phyloP scores from a whole-genome alignment of 2,888 invertebrate genomes.

The Malacosoma neustria region DNA sequence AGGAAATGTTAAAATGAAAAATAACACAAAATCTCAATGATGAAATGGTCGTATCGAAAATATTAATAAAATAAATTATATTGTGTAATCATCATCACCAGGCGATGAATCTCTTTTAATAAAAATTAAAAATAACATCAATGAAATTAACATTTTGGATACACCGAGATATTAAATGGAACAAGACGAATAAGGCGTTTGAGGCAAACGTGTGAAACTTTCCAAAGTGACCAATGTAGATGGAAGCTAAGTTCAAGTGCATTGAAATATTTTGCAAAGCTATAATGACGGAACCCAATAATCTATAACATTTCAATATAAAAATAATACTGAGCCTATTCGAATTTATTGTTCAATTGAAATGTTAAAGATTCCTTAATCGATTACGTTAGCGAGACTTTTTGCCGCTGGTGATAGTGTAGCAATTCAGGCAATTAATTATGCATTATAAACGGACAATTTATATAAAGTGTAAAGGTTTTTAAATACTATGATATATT shows the following conservation, averaged over 20 bases:
- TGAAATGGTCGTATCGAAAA: too few relatives aligned
- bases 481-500: too few relatives aligned
- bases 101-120: too few relatives aligned
- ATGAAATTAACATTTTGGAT: background rate
- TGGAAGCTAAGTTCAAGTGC: background rate
- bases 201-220: constrained; percentile 10
- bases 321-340: background rate
- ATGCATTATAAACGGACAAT: background rate
- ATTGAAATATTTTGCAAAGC: constrained; percentile 1
- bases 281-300: constrained; percentile 2
- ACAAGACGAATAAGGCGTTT: constrained; percentile 9
- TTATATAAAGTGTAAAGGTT: background rate
- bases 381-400: background rate
- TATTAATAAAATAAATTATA: too few relatives aligned
- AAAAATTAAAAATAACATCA: background rate
- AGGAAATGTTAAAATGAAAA: background rate
- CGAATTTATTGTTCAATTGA: background rate
- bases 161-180: constrained; percentile 4
- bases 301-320: background rate
- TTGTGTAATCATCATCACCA: too few relatives aligned
- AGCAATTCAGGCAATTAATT: constrained; percentile 5
- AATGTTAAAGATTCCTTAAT: background rate
- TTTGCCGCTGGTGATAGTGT: too few relatives aligned
- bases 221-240: constrained; percentile 20
- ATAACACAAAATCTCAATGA: too few relatives aligned